These are phyloP conservation scores for Ptilonorhynchus violaceus DNA, from an alignment of 2,113 vertebrate species.

Conservation along the genomic window DNA sequence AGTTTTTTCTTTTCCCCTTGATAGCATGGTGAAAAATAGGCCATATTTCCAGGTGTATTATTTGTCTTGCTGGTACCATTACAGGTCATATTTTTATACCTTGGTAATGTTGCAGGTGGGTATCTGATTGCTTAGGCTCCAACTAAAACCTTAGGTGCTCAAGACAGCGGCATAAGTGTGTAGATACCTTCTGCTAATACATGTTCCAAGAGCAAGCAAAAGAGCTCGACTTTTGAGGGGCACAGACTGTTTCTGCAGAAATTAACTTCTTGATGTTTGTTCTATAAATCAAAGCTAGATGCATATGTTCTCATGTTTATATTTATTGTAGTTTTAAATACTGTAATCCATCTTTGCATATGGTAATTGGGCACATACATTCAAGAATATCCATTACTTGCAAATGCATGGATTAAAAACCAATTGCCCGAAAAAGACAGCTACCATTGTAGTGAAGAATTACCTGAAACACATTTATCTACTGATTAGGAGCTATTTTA, in stretches of 20 bases:
- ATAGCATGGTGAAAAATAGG: neutral
- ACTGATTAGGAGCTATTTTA: neutral
- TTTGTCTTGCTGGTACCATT: neutral
- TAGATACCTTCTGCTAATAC: neutral
- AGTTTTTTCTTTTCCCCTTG: neutral
- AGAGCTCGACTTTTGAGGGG: neutral
- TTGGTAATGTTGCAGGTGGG: neutral
- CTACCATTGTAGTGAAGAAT: neutral
- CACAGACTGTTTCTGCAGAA: neutral
- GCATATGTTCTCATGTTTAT: neutral
- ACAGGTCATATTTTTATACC: neutral
- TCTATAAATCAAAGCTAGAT: neutral
- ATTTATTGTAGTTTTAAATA: neutral
- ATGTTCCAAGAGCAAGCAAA: neutral
- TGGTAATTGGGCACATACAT: neutral
- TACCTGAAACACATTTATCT: neutral
- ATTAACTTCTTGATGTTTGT: neutral
- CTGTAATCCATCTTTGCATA: neutral
- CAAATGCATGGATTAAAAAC: neutral
- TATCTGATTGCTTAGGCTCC: neutral
- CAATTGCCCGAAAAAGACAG: neutral
- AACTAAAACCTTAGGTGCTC: neutral
- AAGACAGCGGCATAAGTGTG: neutral
- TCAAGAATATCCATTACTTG: neutral
- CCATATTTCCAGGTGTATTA: neutral